Evolutionary conservation across 2,113 vertebrate genomes (phyloP).

Genomic region (Romanogobio albipinnatus): DNA sequence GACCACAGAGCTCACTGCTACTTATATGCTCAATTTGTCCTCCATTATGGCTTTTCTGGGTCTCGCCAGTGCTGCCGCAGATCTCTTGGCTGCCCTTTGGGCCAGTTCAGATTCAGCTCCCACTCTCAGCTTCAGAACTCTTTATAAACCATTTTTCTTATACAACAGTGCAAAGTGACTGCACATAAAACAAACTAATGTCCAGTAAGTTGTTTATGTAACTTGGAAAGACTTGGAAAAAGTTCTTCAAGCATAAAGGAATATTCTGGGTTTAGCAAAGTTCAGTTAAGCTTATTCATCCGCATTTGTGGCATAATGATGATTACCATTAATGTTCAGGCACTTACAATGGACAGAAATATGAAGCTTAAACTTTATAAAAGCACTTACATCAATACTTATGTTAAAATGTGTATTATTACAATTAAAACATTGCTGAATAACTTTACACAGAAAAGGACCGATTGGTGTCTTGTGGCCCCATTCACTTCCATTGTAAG

Average conservation of each 20-base stretch:
- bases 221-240: not conserved
- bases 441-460: no score
- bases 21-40: slow-evolving; percentile 46
- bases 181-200: slow-evolving; percentile 6
- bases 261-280: not conserved
- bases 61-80: not conserved
- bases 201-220: not conserved
- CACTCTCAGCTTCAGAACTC: not conserved
- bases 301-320: not conserved
- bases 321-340: not conserved
- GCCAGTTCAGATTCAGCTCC: not conserved
- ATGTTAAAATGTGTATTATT: no score
- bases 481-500: no score
- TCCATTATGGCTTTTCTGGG: slow-evolving; percentile 33
- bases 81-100: slow-evolving; percentile 14
- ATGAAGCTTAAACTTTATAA: not conserved
- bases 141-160: not conserved
- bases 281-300: not conserved
- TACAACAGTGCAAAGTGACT: not conserved
- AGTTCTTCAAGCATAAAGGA: not conserved
- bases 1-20: slow-evolving; percentile 33
- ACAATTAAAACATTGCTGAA: no score
- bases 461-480: no score
- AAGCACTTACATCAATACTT: no score
- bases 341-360: not conserved